These are phyloP conservation scores for Dasypolia templi DNA, from an alignment of 2,888 invertebrate species.

Conservation along the genomic window DNA sequence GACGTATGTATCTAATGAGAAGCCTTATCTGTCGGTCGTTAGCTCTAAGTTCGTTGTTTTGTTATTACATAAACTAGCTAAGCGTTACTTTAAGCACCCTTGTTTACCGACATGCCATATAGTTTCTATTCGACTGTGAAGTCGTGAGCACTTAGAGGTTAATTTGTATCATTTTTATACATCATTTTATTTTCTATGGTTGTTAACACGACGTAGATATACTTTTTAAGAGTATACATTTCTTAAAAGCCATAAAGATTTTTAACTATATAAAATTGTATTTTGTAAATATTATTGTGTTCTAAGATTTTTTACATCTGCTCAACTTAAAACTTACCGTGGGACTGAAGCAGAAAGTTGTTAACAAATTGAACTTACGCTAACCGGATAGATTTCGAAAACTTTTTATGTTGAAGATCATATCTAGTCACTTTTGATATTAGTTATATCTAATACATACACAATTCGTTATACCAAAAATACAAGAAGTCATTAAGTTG, in stretches of 20 bases:
- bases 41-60: slow-evolving; percentile 83
- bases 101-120: slow-evolving; percentile 78
- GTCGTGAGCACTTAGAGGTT: slow-evolving; percentile 68
- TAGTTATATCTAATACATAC: slow-evolving; percentile 61
- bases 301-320: slow-evolving; percentile 88
- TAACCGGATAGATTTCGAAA: slow-evolving; percentile 40
- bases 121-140: slow-evolving; percentile 72
- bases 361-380: slow-evolving; percentile 35
- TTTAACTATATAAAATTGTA: slow-evolving; percentile 83
- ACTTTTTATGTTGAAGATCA: slow-evolving; percentile 54
- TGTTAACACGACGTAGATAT: slow-evolving; percentile 82
- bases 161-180: slow-evolving; percentile 75
- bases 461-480: slow-evolving; percentile 64
- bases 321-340: slow-evolving; percentile 88
- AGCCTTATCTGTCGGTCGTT: slow-evolving; percentile 86
- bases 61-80: slow-evolving; percentile 82
- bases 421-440: slow-evolving; percentile 78
- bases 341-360: slow-evolving; percentile 77
- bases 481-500: slow-evolving; percentile 18
- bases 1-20: slow-evolving; percentile 80
- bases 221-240: slow-evolving; percentile 85
- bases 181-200: slow-evolving; percentile 78
- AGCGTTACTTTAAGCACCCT: slow-evolving; percentile 75
- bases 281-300: slow-evolving; percentile 89
- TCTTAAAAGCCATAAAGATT: slow-evolving; percentile 79